Evolutionary conservation across 2,797 vertebrate genomes (phyloP).

Genomic region (Bufotes viridis): DNA sequence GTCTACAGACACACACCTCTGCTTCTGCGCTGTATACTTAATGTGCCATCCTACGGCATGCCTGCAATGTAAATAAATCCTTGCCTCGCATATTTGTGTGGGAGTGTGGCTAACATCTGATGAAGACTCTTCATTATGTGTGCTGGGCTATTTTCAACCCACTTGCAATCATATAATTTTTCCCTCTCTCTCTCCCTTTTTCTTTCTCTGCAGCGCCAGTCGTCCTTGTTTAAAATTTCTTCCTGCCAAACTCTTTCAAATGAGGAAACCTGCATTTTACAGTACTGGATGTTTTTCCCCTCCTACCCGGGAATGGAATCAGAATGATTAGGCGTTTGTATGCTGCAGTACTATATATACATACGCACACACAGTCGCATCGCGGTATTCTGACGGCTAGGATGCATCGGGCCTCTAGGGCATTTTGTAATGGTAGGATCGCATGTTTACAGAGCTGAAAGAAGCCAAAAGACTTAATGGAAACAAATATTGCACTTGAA

Average conservation of each 20-base stretch:
- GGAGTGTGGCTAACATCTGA: slow-evolving; percentile 56
- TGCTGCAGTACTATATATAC: slow-evolving; percentile 9
- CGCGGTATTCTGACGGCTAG: not conserved
- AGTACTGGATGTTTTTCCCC: slow-evolving; percentile 14
- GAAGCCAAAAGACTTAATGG: slow-evolving; percentile 72
- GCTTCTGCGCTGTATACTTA: slow-evolving; percentile 69
- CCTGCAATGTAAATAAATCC: slow-evolving; percentile 71
- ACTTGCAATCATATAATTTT: slow-evolving; percentile 56
- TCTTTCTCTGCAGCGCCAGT: slow-evolving; percentile 29
- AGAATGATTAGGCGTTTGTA: not conserved
- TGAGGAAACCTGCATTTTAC: slow-evolving; percentile 9
- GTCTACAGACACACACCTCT: slow-evolving; percentile 65
- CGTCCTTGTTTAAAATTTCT: slow-evolving; percentile 44
- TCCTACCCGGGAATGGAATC: slow-evolving; percentile 3
- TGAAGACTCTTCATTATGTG: slow-evolving; percentile 58
- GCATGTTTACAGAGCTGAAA: slow-evolving; percentile 68
- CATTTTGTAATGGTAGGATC: slow-evolving; percentile 66
- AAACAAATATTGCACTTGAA: slow-evolving; percentile 70
- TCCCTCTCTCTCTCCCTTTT: not conserved
- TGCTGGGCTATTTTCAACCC: slow-evolving; percentile 57
- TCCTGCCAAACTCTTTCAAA: slow-evolving; percentile 27
- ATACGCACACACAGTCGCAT: not conserved
- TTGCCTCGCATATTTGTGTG: slow-evolving; percentile 44
- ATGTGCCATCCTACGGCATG: slow-evolving; percentile 73
- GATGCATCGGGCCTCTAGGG: not conserved